These are phyloP conservation scores for Perodicticus potto DNA, from an alignment of 2,797 vertebrate species.

Conservation along the genomic window DNA sequence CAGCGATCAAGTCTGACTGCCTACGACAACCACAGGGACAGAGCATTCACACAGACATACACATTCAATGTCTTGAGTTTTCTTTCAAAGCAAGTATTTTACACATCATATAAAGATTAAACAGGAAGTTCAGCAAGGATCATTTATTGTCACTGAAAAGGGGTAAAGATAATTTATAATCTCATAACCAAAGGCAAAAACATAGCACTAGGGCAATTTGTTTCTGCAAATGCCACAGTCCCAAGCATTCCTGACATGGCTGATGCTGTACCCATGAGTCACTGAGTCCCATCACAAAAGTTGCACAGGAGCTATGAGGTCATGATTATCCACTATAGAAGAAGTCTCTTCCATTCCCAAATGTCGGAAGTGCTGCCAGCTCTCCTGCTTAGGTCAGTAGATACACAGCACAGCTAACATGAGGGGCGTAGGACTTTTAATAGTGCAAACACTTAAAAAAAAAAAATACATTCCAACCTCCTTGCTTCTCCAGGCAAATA, in stretches of 20 bases:
- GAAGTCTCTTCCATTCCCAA: conserved; percentile 3
- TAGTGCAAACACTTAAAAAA: conserved; percentile 71
- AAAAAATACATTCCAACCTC: conserved; percentile 68
- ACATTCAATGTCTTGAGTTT: conserved; percentile 77
- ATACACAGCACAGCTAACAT: conserved; percentile 16
- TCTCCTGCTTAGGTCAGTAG: conserved; percentile 11
- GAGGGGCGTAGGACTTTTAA: conserved; percentile 69
- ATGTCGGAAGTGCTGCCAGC: conserved; percentile 21
- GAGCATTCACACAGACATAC: conserved; percentile 55
- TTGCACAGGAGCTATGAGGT: neutral
- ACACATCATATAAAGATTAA: conserved; percentile 80
- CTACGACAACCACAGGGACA: neutral
- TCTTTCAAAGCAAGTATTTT: conserved; percentile 75
- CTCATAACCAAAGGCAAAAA: conserved; percentile 70
- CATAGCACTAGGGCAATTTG: neutral
- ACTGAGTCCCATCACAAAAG: neutral
- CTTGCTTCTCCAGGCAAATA: conserved; percentile 56
- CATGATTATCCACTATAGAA: neutral
- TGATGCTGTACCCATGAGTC: conserved; percentile 33
- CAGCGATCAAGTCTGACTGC: neutral
- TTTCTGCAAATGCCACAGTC: conserved; percentile 24
- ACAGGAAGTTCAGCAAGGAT: conserved; percentile 52
- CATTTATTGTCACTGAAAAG: conserved; percentile 79
- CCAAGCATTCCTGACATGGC: neutral
- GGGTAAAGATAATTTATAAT: conserved; percentile 77